Percentiles rank a stretch among this genome's conserved stretches.
phyloP scores from a whole-genome alignment of 2,113 vertebrate species.

The Triplophysa siluroides region DNA sequence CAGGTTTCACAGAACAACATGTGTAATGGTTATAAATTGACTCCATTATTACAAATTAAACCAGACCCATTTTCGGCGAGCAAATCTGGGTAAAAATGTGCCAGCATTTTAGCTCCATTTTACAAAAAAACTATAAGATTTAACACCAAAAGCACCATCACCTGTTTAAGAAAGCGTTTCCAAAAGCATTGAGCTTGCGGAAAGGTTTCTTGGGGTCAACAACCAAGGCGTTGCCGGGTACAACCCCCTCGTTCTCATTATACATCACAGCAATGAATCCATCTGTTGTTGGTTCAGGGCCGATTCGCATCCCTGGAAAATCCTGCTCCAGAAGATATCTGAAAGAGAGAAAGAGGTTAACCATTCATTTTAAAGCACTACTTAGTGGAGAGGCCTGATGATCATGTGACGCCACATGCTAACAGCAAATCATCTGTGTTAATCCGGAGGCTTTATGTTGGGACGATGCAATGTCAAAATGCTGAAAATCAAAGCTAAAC shows the following conservation, averaged over 20 bases:
- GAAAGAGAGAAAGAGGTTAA: slow-evolving; percentile 19
- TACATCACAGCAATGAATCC: slow-evolving; percentile 98
- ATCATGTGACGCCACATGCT: not conserved
- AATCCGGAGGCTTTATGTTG: not conserved
- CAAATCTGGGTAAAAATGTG: no score
- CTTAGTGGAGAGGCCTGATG: not conserved
- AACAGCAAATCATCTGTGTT: not conserved
- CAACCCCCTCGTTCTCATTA: slow-evolving; percentile 86
- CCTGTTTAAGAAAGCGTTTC: slow-evolving; percentile 96
- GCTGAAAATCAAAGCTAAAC: slow-evolving; percentile 5
- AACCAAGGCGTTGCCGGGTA: slow-evolving; percentile 93
- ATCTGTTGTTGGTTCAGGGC: slow-evolving; percentile 94
- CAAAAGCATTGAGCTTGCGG: slow-evolving; percentile 92
- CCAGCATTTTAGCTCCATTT: no score
- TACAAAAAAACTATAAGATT: no score
- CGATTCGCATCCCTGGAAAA: slow-evolving; percentile 96
- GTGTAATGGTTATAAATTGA: not conserved
- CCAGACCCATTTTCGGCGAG: not conserved
- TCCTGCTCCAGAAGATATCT: slow-evolving; percentile 95
- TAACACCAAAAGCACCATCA: slow-evolving; percentile 54
- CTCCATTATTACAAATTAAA: not conserved
- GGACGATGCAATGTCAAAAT: not conserved
- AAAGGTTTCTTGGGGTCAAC: slow-evolving; percentile 96
- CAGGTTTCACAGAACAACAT: not conserved
- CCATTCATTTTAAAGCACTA: slow-evolving; percentile 13